phyloP scores from a whole-genome alignment of 2,797 vertebrate species.

The Chelonia mydas region DNA sequence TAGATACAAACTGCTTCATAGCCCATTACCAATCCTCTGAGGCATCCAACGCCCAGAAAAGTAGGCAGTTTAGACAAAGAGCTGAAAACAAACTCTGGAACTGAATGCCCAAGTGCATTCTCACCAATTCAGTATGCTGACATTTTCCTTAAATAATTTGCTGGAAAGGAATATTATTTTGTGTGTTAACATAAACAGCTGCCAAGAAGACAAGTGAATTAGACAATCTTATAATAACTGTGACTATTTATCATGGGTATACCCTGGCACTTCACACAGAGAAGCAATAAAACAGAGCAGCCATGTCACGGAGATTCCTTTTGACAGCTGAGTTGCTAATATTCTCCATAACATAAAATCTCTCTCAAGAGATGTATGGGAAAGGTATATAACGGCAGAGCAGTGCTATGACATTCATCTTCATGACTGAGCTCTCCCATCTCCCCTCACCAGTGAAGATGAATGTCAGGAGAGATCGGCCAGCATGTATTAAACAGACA shows the following conservation, averaged over 20 bases:
- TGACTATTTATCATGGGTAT: slow-evolving; percentile 62
- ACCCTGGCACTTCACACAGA: slow-evolving; percentile 43
- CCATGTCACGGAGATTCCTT: slow-evolving; percentile 14
- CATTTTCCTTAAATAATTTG: slow-evolving; percentile 68
- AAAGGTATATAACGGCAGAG: slow-evolving; percentile 17
- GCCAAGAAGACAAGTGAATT: slow-evolving; percentile 48
- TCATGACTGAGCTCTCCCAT: slow-evolving; percentile 66
- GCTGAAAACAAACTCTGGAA: slow-evolving; percentile 43
- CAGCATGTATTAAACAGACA: neutral
- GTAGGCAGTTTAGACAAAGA: slow-evolving; percentile 35
- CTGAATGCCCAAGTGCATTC: slow-evolving; percentile 31
- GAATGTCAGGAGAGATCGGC: slow-evolving; percentile 66
- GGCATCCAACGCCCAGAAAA: slow-evolving; percentile 4
- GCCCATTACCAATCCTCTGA: slow-evolving; percentile 27
- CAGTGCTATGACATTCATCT: slow-evolving; percentile 67
- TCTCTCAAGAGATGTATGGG: slow-evolving; percentile 48
- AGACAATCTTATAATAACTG: slow-evolving; percentile 54
- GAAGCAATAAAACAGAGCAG: slow-evolving; percentile 62
- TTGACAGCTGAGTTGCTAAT: slow-evolving; percentile 57
- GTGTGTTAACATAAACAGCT: slow-evolving; percentile 46
- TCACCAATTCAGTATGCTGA: slow-evolving; percentile 43
- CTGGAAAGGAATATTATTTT: slow-evolving; percentile 59
- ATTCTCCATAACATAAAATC: slow-evolving; percentile 40
- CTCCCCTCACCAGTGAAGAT: slow-evolving; percentile 49
- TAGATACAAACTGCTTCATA: slow-evolving; percentile 41